A percentile compares a stretch with the other conserved stretches of the same genome.
Evolutionary conservation across 2,888 invertebrate genomes (phyloP).

Genomic region (Lepeophtheirus nordmannii): DNA sequence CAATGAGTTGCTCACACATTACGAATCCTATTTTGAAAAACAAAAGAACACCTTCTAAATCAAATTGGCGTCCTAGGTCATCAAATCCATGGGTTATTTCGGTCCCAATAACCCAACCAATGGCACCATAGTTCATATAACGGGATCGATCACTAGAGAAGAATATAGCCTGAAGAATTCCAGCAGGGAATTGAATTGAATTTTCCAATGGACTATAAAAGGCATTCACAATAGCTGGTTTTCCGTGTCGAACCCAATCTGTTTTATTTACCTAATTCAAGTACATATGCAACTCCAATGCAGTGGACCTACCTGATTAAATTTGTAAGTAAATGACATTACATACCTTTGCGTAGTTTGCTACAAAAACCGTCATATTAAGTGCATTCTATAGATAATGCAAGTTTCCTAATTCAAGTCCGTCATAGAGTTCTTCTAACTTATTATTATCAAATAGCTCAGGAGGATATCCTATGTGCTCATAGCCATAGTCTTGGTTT

Average conservation of each 20-base stretch:
- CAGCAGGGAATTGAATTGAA: slow-evolving; percentile 80
- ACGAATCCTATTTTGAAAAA: background rate
- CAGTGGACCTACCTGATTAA: background rate
- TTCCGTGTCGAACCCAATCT: slow-evolving; percentile 67
- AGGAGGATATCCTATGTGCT: slow-evolving; percentile 78
- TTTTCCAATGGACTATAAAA: slow-evolving; percentile 72
- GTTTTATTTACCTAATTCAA: slow-evolving; percentile 51
- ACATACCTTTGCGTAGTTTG: slow-evolving; percentile 56
- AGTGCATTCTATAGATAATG: slow-evolving; percentile 59
- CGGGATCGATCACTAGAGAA: slow-evolving; percentile 69
- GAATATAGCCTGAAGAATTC: slow-evolving; percentile 78
- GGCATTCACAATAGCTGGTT: slow-evolving; percentile 69
- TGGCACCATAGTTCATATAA: slow-evolving; percentile 81
- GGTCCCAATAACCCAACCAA: slow-evolving; percentile 79
- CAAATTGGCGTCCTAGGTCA: slow-evolving; percentile 49
- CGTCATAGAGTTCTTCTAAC: slow-evolving; percentile 58
- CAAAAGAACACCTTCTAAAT: slow-evolving; percentile 33
- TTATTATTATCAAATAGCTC: slow-evolving; percentile 67
- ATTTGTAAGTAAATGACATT: slow-evolving; percentile 34
- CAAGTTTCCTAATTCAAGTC: slow-evolving; percentile 51
- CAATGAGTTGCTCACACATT: background rate
- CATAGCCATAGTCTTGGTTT: slow-evolving; percentile 53
- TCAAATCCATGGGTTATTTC: slow-evolving; percentile 84
- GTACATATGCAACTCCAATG: too few relatives aligned
- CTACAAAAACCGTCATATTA: slow-evolving; percentile 61